Base-by-base conservation (phyloP, 1,140 invertebrate genomes). In the Argopecten irradians region DNA sequence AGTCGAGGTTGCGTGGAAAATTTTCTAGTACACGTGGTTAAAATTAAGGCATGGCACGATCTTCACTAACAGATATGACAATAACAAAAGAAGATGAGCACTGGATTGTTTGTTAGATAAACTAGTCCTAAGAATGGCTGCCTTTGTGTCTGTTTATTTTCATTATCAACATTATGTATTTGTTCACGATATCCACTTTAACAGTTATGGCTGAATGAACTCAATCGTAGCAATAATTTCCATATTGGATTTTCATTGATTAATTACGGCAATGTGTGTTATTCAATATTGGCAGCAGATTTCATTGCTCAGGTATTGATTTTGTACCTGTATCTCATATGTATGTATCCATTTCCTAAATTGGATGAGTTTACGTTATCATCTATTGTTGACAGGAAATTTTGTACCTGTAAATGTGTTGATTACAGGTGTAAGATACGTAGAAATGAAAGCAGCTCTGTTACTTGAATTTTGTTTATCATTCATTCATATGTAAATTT, bases 201-300 rank as follows among this genome's bases (percentile, higher is more conserved):
- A 71, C 55, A 71, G 55, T 71, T 28, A 71, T 28, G 55, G 22
- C 28, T 71, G 22, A 71, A 28, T 71, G 22, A n/a, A 71, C 11
- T 28, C 55, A 71, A 71, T 71, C 55, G 28, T n/a, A 16, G 55
- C 1, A 28, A 28, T 71, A n/a, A 71, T 71, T 71, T 28, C n/a
- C 22, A 71, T 7, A 3, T 28, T 28, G 8, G 0, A 28, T 71
- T 71, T 71, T 71, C 22, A 28, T 28, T 71, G 55, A 71, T 71
- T 71, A 71, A 71, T 71, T 71, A 71, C 14, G 0, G 22, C 55
- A n/a, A 71, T 71, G n/a, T 16, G 5, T 71, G 55, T 71, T 28
- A 71, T 71, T 71, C 55, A 71, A 71, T 71, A 71, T 71, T 71
- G 55, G 55, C 55, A n/a, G n/a, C 55, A 71, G 55, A 71, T 71